phyloP scores from a whole-genome alignment of 2,888 invertebrate species.

The Dasypolia templi region DNA sequence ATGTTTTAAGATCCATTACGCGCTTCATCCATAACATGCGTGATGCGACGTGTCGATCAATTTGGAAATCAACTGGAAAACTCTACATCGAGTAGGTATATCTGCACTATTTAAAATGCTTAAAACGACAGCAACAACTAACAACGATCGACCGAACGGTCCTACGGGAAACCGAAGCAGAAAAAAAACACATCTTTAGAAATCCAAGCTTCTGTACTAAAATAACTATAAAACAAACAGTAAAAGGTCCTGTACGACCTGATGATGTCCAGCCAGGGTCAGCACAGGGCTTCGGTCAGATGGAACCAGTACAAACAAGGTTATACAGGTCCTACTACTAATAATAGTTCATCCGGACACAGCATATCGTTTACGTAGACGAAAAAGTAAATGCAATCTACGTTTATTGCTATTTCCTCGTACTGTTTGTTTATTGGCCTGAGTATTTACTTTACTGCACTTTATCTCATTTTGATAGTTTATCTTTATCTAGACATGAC shows the following conservation, averaged over 20 bases:
- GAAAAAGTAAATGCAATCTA: slow-evolving; percentile 32
- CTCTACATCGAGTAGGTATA: neutral
- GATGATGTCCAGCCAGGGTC: too few species aligned
- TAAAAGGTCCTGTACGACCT: neutral
- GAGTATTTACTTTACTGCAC: slow-evolving; percentile 52
- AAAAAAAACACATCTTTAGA: neutral
- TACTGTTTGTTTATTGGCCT: slow-evolving; percentile 47
- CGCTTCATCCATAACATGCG: neutral
- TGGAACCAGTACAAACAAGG: too few species aligned
- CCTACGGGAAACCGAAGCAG: neutral
- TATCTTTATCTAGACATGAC: slow-evolving; percentile 28
- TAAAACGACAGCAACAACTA: too few species aligned
- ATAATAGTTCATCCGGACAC: neutral
- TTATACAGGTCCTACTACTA: too few species aligned
- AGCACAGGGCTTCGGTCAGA: too few species aligned
- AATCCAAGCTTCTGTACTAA: neutral
- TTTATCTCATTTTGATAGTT: slow-evolving; percentile 46
- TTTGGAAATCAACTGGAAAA: neutral
- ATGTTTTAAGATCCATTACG: slow-evolving; percentile 7
- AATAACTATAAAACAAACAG: neutral
- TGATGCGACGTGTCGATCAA: neutral
- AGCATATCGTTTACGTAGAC: neutral
- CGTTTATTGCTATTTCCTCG: slow-evolving; percentile 38
- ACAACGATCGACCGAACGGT: too few species aligned
- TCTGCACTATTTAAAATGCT: too few species aligned